Evolutionary conservation across 2,113 vertebrate genomes (phyloP).

Genomic region (Neoarius graeffei): DNA sequence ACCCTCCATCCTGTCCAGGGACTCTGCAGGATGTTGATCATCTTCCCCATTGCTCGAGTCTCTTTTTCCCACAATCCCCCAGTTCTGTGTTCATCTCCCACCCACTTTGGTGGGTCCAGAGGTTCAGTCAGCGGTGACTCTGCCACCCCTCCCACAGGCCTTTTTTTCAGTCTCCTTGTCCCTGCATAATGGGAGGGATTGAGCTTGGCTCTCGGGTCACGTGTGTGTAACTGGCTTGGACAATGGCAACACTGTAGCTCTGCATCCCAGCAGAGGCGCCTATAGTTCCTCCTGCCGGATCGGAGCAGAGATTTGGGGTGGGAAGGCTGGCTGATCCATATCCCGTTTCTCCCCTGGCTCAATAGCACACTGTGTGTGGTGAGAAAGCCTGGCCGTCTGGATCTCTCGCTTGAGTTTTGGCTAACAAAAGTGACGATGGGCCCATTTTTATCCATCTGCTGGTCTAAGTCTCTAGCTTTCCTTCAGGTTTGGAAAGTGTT

Average conservation of each 20-base stretch:
- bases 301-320: slow-evolving; percentile 37
- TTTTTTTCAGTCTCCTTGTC: slow-evolving; percentile 42
- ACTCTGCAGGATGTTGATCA: slow-evolving; percentile 41
- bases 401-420: neutral
- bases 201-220: slow-evolving; percentile 46
- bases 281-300: slow-evolving; percentile 37
- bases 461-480: slow-evolving; percentile 51
- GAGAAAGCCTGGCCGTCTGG: slow-evolving; percentile 14
- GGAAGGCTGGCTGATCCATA: slow-evolving; percentile 32
- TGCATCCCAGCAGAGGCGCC: slow-evolving; percentile 58
- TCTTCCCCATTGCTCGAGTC: neutral
- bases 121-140: slow-evolving; percentile 37
- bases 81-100: slow-evolving; percentile 4
- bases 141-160: slow-evolving; percentile 1
- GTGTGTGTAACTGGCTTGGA: slow-evolving; percentile 63
- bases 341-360: slow-evolving; percentile 40
- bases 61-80: slow-evolving; percentile 8
- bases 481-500: neutral
- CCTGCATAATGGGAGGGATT: slow-evolving; percentile 42
- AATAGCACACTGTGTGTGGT: slow-evolving; percentile 45
- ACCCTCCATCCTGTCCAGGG: slow-evolving; percentile 32
- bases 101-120: slow-evolving; percentile 13
- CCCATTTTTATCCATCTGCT: neutral
- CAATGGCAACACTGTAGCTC: slow-evolving; percentile 69
- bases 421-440: neutral